Evolutionary conservation across 1,140 invertebrate genomes (phyloP).

Genomic region (silkworm (Bombyx mori)): ASM3026992v2 NC_085119.1:7841001-7841500

Average conservation of each 20-base stretch:
- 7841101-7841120: constrained; percentile 59
- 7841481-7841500: too few species aligned
- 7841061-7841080: background rate
- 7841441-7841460: too few species aligned
- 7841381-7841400: too few species aligned
- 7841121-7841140: constrained; percentile 55
- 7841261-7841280: constrained; percentile 88
- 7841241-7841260: constrained; percentile 90
- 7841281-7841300: constrained; percentile 93
- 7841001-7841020: too few species aligned
- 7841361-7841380: too few species aligned
- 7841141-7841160: constrained; percentile 63
- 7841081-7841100: constrained; percentile 3
- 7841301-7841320: constrained; percentile 79
- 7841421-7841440: too few species aligned
- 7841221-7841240: constrained; percentile 87
- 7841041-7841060: too few species aligned
- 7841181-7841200: constrained; percentile 77
- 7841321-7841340: too few species aligned
- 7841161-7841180: constrained; percentile 59
- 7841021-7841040: too few species aligned
- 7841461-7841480: too few species aligned
- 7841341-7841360: too few species aligned
- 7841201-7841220: constrained; percentile 79
- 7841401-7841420: too few species aligned